Evolutionary conservation across 2,113 vertebrate species (phyloP).

Genomic region (Sisor rabdophorus): DNA sequence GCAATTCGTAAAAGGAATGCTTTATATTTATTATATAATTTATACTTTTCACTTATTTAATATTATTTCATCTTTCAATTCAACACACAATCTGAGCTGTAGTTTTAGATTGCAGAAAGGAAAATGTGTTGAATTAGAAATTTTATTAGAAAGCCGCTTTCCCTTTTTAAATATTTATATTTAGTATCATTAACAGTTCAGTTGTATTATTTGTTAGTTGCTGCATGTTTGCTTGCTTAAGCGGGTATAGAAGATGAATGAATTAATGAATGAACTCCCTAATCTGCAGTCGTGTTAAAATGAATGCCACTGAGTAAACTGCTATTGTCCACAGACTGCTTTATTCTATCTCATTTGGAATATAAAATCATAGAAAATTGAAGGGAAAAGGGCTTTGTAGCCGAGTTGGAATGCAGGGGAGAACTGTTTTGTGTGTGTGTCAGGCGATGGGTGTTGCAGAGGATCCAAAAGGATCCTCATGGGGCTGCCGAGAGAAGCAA

Average conservation of each 20-base stretch:
- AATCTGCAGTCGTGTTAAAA: neutral
- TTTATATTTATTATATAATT: neutral
- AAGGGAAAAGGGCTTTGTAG: neutral
- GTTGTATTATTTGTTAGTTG: neutral
- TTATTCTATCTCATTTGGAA: neutral
- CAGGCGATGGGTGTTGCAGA: slow-evolving; percentile 93
- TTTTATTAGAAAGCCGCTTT: neutral
- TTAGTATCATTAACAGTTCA: neutral
- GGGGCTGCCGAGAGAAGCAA: slow-evolving; percentile 48
- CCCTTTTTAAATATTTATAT: neutral
- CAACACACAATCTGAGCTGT: neutral
- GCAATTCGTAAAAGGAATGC: neutral
- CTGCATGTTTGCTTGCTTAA: no score
- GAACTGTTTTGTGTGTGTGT: neutral
- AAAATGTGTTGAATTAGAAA: no score
- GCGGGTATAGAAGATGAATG: neutral
- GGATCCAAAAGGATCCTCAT: slow-evolving; percentile 72
- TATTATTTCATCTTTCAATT: neutral
- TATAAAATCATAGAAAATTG: neutral
- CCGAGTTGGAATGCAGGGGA: neutral
- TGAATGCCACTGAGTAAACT: neutral
- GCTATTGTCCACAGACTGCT: neutral
- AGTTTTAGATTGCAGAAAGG: neutral
- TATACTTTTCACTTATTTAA: neutral
- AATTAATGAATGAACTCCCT: neutral